phyloP scores from a whole-genome alignment of 64 coral and sea anemone genomes.

The Pocillopora verrucosa region DNA sequence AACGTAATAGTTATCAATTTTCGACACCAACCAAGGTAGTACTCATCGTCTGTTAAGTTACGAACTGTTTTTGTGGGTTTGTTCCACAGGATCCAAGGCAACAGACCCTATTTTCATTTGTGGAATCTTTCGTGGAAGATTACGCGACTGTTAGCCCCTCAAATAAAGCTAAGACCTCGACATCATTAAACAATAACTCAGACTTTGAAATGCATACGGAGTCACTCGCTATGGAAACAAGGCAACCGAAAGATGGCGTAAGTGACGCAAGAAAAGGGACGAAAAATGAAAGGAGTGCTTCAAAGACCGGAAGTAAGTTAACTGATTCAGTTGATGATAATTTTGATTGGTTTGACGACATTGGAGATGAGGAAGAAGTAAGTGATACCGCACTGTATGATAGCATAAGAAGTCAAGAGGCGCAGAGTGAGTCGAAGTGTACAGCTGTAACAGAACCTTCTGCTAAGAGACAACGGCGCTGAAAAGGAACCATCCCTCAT shows the following conservation, averaged over 20 bases:
- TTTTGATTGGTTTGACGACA: constrained; percentile 25
- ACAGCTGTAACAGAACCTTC: not conserved
- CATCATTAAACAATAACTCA: not conserved
- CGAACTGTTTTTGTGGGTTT: not conserved
- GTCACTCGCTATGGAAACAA: not conserved
- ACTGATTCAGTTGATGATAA: not conserved
- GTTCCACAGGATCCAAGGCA: constrained; percentile 73
- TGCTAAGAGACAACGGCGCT: constrained; percentile 27
- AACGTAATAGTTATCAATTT: no score
- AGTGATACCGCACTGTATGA: not conserved
- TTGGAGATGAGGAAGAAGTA: constrained; percentile 3
- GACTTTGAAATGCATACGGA: not conserved
- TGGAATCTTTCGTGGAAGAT: constrained; percentile 74
- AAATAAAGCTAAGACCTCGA: not conserved
- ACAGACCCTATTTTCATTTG: constrained; percentile 63
- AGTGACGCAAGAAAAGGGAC: constrained; percentile 25
- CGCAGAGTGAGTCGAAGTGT: not conserved
- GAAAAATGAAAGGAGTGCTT: not conserved
- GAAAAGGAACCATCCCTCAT: not conserved
- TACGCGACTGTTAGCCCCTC: not conserved
- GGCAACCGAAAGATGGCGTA: not conserved
- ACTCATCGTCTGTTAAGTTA: not conserved
- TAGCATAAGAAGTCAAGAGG: not conserved
- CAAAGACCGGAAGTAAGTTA: not conserved
- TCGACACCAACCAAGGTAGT: no score